Conservation (phyloP, 2,888 invertebrate species). For the Elmis aenea region DNA sequence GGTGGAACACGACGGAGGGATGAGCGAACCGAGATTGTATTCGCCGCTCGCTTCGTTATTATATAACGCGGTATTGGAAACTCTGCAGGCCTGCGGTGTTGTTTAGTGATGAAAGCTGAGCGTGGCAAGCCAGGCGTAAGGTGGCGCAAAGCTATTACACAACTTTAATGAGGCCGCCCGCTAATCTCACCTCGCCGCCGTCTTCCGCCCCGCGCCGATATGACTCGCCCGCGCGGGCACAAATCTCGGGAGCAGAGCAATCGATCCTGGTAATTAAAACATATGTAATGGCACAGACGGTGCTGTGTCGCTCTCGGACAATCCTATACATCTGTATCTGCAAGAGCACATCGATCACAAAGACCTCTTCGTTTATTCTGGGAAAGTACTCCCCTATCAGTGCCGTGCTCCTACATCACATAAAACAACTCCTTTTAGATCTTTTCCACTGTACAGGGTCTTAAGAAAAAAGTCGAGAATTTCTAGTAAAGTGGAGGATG, state of each 20-base stretch:
- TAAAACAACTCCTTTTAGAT: too few species aligned
- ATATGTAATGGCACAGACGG: slow-evolving; percentile 39
- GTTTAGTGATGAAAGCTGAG: slow-evolving; percentile 36
- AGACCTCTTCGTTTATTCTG: slow-evolving; percentile 7
- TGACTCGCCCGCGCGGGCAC: slow-evolving; percentile 30
- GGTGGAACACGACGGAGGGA: slow-evolving; percentile 19
- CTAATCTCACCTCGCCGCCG: slow-evolving; percentile 37
- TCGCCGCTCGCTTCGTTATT: slow-evolving; percentile 14
- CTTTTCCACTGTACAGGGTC: too few species aligned
- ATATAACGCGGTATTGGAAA: slow-evolving; percentile 21
- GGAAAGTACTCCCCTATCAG: too few species aligned
- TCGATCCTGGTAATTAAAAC: slow-evolving; percentile 47
- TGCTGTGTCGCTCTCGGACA: slow-evolving; percentile 21
- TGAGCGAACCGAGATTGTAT: slow-evolving; percentile 14
- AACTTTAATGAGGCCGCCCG: slow-evolving; percentile 45
- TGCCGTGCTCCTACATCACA: too few species aligned
- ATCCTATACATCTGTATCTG: slow-evolving; percentile 18
- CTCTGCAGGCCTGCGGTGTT: slow-evolving; percentile 30
- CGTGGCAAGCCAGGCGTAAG: slow-evolving; percentile 38
- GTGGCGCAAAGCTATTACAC: slow-evolving; percentile 45
- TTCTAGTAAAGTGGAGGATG: too few species aligned
- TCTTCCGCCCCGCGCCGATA: slow-evolving; percentile 24
- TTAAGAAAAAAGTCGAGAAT: too few species aligned
- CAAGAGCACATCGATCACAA: slow-evolving; percentile 13
- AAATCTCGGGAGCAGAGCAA: slow-evolving; percentile 42